Evolutionary conservation across 1,140 invertebrate genomes (phyloP), one percentile per base, ranked within the genome.

Genomic region (Drosophila malerkotliana): DNA sequence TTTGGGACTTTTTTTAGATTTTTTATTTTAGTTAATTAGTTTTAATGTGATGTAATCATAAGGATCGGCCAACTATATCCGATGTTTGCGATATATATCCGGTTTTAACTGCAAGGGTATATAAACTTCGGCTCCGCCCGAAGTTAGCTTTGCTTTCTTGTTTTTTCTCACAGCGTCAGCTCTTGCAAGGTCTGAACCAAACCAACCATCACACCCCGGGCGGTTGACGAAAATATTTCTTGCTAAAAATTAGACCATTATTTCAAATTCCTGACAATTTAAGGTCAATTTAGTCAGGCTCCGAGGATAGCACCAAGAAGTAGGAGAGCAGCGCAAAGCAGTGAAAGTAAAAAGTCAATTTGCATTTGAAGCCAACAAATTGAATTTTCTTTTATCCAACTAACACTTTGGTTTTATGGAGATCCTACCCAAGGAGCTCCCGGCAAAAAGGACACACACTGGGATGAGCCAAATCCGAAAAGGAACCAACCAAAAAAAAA

Each of bases 361-460:
- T 76, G 58, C 78, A 80, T 72, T 66, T 80, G 61, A 61, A 63
- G 75, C 66, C 64, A 71, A 77, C 75, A 77, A 77, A 77, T 77
- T 77, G 75, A 77, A 77, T 77, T 77, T 77, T 77, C 73, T 77
- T 77, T 77, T 71, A 77, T 77, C 57, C 73, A 71, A 76, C 73
- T 76, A 76, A 76, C 73, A 77, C 73, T 77, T 77, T 77, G 74
- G 73, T 77, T 77, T 77, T 77, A 77, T 77, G 63, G 51, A 61
- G 51, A 68, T 67, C 63, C 64, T 57, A 18, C 64, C 44, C 41
- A 52, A 67, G 56, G 66, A 55, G 44, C 24, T 48, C 57, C 45
- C 9, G 44, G 4, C 52, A 76, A 76, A 60, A 76, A 41, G 72
- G 61, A 67, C 72, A 74, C 72, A 74, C 54, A 69, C 72, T 58